A percentile compares a stretch with the other conserved stretches of the same genome.
phyloP scores from a whole-genome alignment of 2,797 vertebrate species.

The Enteromius afrohamiltoni region DNA sequence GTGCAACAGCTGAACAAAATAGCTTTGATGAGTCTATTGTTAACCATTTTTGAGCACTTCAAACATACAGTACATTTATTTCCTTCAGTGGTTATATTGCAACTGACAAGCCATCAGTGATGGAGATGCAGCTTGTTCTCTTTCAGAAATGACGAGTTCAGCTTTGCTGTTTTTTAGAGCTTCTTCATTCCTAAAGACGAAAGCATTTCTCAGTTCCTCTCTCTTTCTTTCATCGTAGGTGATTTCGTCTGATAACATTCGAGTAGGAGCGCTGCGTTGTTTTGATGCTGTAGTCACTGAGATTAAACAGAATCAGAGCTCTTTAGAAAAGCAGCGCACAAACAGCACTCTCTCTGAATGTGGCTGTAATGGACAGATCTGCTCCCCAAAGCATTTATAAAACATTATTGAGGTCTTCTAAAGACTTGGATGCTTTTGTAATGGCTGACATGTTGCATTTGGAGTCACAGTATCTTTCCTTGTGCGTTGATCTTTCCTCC shows the following conservation, averaged over 20 bases:
- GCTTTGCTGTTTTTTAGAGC: not conserved
- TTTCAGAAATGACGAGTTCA: not conserved
- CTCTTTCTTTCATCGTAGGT: not conserved
- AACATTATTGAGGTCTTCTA: constrained; percentile 21
- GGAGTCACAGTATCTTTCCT: not conserved
- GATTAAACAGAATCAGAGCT: constrained; percentile 37
- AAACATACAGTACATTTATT: not conserved
- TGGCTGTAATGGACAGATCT: constrained; percentile 15
- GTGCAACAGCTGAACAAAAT: not conserved
- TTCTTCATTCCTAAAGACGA: constrained; percentile 26
- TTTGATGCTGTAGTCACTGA: not conserved
- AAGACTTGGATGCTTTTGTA: constrained; percentile 19
- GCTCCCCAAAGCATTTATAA: constrained; percentile 28
- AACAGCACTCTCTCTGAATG: constrained; percentile 25
- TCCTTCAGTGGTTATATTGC: not conserved
- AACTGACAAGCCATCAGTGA: not conserved
- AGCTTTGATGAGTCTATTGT: not conserved
- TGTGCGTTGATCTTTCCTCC: not conserved
- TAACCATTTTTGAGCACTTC: not conserved
- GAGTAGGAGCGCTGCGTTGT: not conserved
- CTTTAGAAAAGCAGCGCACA: constrained; percentile 20
- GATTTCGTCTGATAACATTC: constrained; percentile 11
- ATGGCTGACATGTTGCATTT: constrained; percentile 8
- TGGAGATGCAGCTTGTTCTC: not conserved
- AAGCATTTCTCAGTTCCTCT: constrained; percentile 1